Evolutionary conservation across 2,888 invertebrate genomes (phyloP).

Genomic region (Dasypogon diadema): DNA sequence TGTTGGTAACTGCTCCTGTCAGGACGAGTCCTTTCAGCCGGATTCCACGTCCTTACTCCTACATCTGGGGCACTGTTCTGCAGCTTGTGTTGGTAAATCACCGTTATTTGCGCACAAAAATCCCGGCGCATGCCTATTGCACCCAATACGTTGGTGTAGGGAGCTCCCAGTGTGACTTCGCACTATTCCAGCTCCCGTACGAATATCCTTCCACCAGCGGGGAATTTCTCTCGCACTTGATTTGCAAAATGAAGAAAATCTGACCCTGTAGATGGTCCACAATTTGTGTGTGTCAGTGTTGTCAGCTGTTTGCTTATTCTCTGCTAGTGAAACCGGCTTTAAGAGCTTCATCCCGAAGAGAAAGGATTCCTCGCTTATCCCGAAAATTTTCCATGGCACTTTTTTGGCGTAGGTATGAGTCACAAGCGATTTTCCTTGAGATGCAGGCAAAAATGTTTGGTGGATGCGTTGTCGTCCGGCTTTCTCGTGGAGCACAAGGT

Average conservation of each 20-base stretch:
- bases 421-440: not conserved
- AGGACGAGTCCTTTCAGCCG: not conserved
- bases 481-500: not conserved
- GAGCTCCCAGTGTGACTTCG: not conserved
- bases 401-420: slow-evolving; percentile 11
- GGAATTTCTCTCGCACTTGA: slow-evolving; percentile 2
- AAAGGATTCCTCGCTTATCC: not conserved
- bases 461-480: not conserved
- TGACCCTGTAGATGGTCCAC: slow-evolving; percentile 27
- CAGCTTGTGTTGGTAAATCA: not conserved
- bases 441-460: not conserved
- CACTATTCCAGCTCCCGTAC: slow-evolving; percentile 8
- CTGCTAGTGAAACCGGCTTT: not conserved
- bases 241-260: slow-evolving; percentile 19
- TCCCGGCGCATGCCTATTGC: not conserved
- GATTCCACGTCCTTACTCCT: not conserved
- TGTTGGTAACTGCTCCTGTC: slow-evolving; percentile 12
- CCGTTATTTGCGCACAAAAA: not conserved
- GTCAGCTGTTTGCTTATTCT: slow-evolving; percentile 39
- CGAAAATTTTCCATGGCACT: slow-evolving; percentile 17
- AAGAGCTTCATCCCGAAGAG: slow-evolving; percentile 28
- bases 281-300: slow-evolving; percentile 21
- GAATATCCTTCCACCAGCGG: not conserved
- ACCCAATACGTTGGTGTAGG: not conserved
- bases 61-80: slow-evolving; percentile 28